Evolutionary conservation across 2,888 invertebrate genomes (phyloP).

Genomic region (Temnothorax unifasciatus): DNA sequence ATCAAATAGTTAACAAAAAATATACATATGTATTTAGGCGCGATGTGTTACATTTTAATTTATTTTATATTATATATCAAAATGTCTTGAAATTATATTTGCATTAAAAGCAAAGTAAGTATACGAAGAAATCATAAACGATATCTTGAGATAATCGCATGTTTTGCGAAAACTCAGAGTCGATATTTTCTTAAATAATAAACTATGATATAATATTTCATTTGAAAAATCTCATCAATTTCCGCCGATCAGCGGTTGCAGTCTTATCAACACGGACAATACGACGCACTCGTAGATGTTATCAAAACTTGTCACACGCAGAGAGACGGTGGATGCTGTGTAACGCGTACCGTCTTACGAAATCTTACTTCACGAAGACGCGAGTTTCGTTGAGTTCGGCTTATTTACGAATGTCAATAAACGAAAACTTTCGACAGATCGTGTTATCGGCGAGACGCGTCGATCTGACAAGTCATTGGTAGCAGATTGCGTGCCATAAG

Average conservation of each 20-base stretch:
- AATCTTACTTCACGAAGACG: slow-evolving; percentile 60
- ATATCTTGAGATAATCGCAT: background rate
- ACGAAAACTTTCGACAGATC: slow-evolving; percentile 60
- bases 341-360: slow-evolving; percentile 62
- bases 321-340: slow-evolving; percentile 57
- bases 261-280: slow-evolving; percentile 68
- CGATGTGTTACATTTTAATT: background rate
- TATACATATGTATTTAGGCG: background rate
- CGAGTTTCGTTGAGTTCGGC: slow-evolving; percentile 67
- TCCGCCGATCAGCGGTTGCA: slow-evolving; percentile 50
- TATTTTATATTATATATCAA: too few species aligned
- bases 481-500: background rate
- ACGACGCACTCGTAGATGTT: slow-evolving; percentile 62
- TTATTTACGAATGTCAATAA: slow-evolving; percentile 72
- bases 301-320: slow-evolving; percentile 64
- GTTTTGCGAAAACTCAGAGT: background rate
- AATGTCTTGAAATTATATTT: background rate
- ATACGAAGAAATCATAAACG: background rate
- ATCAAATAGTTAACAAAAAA: background rate
- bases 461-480: background rate
- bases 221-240: slow-evolving; percentile 47
- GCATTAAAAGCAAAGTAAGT: background rate
- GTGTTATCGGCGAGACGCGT: slow-evolving; percentile 26
- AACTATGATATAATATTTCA: background rate
- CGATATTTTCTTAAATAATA: background rate